Base-by-base conservation (phyloP, 2,113 vertebrate species). In the Grus americana region DNA sequence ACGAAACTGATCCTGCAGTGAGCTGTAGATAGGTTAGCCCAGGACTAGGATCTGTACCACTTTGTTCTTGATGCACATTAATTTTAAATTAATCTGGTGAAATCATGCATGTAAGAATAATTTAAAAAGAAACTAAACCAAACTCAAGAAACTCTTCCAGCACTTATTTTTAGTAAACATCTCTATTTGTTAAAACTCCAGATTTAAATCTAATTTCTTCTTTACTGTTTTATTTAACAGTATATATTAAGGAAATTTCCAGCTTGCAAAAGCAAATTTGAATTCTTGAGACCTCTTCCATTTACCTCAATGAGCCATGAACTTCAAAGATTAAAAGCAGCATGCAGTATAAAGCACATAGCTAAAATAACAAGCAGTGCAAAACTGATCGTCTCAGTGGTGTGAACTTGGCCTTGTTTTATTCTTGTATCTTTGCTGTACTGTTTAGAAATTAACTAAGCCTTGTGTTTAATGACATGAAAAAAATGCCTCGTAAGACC, bases 401-500 rank as follows among this genome's bases (percentile, higher is more conserved):
- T 79, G 59, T 90, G 55, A 91, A 70, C 62, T 82, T 76, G 65
- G 73, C 47, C 29, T 81, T 90, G 24, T 89, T 91, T 84, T 82
- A 42, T 62, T 85, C 52, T 89, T 85, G 10, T 85, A 9, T 82
- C 49, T 89, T 92, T 93, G n/a, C 70, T 84, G 8, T 79, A n/a
- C 46, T 85, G 61, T 75, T 93, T 87, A 50, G 78, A 92, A 95
- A 93, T 95, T 85, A 94, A 86, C 70, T 70, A 27, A 95, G 80
- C 70, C 85, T 87, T 91, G 62, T 32, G 27, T 91, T 93, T 91
- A 96, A 95, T 87, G 86, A 76, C 52, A 65, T 61, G 44, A 75
- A 86, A 81, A 91, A 90, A 94, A 84, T 78, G 79, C 34, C 0
- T 52, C 12, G 3, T 72, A 79, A 92, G 90, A 86, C 71, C 52